phyloP scores from a whole-genome alignment of 2,113 vertebrate species.

The Galbula dea region DNA sequence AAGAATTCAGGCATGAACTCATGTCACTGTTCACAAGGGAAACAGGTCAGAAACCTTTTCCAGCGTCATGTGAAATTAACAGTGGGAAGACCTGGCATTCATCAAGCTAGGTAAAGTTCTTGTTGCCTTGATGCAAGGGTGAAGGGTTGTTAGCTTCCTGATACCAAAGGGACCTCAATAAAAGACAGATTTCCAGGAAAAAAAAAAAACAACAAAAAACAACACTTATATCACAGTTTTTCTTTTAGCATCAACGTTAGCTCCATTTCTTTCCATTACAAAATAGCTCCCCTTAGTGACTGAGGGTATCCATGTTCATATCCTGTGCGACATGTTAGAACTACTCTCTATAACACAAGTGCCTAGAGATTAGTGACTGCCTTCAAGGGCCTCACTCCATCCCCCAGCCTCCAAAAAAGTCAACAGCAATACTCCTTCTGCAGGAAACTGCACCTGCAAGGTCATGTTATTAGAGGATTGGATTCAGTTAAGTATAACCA shows the following conservation, averaged over 20 bases:
- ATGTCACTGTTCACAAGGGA: background rate
- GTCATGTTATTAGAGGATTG: background rate
- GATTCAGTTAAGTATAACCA: background rate
- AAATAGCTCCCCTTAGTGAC: slow-evolving; percentile 38
- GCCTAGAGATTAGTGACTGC: background rate
- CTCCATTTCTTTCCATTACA: background rate
- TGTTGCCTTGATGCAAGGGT: background rate
- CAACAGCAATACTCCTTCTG: background rate
- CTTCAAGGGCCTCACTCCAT: background rate
- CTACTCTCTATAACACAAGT: background rate
- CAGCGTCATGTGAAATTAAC: background rate
- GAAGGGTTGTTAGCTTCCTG: background rate
- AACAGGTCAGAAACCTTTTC: background rate
- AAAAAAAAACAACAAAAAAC: background rate
- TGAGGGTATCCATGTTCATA: background rate
- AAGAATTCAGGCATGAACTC: background rate
- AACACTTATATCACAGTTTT: background rate
- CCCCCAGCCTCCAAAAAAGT: background rate
- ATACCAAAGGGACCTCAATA: background rate
- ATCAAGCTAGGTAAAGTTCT: background rate
- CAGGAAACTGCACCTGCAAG: background rate
- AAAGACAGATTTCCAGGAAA: background rate
- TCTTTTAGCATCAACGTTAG: background rate
- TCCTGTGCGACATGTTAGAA: background rate
- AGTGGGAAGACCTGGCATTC: background rate